A percentile compares a stretch with the other conserved stretches of the same genome.
phyloP scores from a whole-genome alignment of 2,888 invertebrate species.

The Harpagoxenus sublaevis region DNA sequence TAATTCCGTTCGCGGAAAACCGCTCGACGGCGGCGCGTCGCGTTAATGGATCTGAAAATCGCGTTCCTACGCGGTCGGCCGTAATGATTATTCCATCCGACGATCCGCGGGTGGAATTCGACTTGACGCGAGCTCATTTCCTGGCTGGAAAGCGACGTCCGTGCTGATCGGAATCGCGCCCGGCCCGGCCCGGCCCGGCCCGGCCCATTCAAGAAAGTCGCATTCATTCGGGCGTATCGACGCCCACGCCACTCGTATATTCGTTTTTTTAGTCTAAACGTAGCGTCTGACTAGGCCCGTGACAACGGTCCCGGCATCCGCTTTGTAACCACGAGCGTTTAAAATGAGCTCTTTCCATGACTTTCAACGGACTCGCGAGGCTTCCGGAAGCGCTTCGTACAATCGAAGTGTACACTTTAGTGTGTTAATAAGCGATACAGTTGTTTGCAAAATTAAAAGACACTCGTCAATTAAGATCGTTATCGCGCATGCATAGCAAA shows the following conservation, averaged over 20 bases:
- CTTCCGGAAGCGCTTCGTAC: not conserved
- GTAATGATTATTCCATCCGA: slow-evolving; percentile 46
- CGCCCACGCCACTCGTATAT: not conserved
- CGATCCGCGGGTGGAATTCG: slow-evolving; percentile 35
- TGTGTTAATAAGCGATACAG: not conserved
- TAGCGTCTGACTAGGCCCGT: not conserved
- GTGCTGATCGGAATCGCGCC: slow-evolving; percentile 42
- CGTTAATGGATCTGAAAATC: slow-evolving; percentile 51
- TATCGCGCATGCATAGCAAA: not conserved
- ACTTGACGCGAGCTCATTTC: slow-evolving; percentile 58
- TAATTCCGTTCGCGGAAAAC: slow-evolving; percentile 2
- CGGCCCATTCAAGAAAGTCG: slow-evolving; percentile 43
- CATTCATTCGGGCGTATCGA: slow-evolving; percentile 17
- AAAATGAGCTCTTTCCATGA: not conserved
- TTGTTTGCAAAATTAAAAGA: not conserved
- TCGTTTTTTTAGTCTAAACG: slow-evolving; percentile 14
- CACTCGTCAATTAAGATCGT: not conserved
- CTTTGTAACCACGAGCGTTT: not conserved
- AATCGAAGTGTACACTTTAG: not conserved
- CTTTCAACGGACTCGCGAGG: not conserved
- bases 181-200: not conserved
- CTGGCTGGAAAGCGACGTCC: slow-evolving; percentile 42
- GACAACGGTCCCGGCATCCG: not conserved
- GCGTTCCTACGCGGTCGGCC: slow-evolving; percentile 16
- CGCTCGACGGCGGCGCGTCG: not conserved